Percentiles rank a stretch among this genome's conserved stretches.
phyloP scores from a whole-genome alignment of 2,113 vertebrate species.

The Psittacula cyanocephala region DNA sequence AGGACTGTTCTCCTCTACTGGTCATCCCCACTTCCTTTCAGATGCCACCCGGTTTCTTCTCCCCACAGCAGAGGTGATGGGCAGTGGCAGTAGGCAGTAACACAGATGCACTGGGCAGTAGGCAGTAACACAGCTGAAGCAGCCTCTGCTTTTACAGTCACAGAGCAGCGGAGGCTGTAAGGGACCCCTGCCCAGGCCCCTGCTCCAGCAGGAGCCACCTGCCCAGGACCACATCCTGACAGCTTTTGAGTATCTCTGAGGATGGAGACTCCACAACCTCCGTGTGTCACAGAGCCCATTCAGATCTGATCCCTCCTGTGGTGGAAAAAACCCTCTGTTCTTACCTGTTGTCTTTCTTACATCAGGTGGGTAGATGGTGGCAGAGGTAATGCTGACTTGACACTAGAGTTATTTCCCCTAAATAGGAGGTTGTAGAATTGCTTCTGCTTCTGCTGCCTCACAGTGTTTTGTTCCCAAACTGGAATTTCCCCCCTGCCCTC shows the following conservation, averaged over 20 bases:
- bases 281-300: neutral
- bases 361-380: neutral
- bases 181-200: neutral
- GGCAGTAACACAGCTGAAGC: neutral
- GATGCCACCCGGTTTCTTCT: neutral
- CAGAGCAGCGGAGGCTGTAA: neutral
- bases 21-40: neutral
- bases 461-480: neutral
- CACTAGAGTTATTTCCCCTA: too few species aligned
- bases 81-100: neutral
- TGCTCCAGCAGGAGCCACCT: neutral
- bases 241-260: neutral
- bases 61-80: rapidly evolving
- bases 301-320: neutral
- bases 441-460: neutral
- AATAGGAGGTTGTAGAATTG: neutral
- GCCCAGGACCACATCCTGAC: rapidly evolving
- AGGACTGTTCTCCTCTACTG: neutral
- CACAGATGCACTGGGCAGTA: neutral
- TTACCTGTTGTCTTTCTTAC: neutral
- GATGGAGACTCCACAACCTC: neutral
- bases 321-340: neutral
- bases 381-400: neutral
- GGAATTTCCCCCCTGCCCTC: neutral
- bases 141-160: neutral